A percentile compares a stretch with the other conserved stretches of the same genome.
phyloP scores from a whole-genome alignment of 2,888 invertebrate species.

The Patella depressa region DNA sequence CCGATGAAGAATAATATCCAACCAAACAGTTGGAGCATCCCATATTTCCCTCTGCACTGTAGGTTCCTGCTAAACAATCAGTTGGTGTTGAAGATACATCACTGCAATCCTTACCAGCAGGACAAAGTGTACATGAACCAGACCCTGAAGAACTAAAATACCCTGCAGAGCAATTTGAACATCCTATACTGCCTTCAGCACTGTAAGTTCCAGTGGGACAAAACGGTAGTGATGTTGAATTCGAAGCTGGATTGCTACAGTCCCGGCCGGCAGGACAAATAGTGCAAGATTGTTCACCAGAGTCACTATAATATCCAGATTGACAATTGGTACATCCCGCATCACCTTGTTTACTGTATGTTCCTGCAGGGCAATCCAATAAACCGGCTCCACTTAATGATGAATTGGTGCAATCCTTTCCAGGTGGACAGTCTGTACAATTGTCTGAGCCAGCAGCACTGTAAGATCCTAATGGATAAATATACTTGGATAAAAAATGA shows the following conservation, averaged over 20 bases:
- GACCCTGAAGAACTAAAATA: slow-evolving; percentile 47
- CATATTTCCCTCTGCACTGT: slow-evolving; percentile 37
- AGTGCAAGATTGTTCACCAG: slow-evolving; percentile 49
- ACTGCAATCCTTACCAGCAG: slow-evolving; percentile 50
- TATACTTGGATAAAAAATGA: too few relatives aligned
- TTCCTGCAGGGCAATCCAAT: slow-evolving; percentile 36
- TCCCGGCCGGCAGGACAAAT: slow-evolving; percentile 55
- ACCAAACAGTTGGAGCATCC: slow-evolving; percentile 38
- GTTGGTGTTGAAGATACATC: slow-evolving; percentile 32
- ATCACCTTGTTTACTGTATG: slow-evolving; percentile 31
- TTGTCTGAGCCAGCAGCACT: slow-evolving; percentile 38
- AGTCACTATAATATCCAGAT: slow-evolving; percentile 45
- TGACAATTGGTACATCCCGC: slow-evolving; percentile 29
- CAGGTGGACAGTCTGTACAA: slow-evolving; percentile 45
- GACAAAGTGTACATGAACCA: slow-evolving; percentile 49
- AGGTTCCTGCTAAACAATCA: slow-evolving; percentile 43
- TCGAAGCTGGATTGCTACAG: slow-evolving; percentile 42
- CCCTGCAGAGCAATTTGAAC: slow-evolving; percentile 50
- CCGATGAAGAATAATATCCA: slow-evolving; percentile 43
- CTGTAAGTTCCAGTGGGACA: slow-evolving; percentile 60
- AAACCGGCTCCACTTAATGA: slow-evolving; percentile 17
- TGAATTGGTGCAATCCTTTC: slow-evolving; percentile 36
- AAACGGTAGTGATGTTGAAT: slow-evolving; percentile 38
- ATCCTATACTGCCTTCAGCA: slow-evolving; percentile 48
- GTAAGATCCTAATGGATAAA: slow-evolving; percentile 45